A percentile compares a stretch with the other conserved stretches of the same genome.
Evolutionary conservation across 2,888 invertebrate species (phyloP).

Genomic region (Chymomyza procnemis): DNA sequence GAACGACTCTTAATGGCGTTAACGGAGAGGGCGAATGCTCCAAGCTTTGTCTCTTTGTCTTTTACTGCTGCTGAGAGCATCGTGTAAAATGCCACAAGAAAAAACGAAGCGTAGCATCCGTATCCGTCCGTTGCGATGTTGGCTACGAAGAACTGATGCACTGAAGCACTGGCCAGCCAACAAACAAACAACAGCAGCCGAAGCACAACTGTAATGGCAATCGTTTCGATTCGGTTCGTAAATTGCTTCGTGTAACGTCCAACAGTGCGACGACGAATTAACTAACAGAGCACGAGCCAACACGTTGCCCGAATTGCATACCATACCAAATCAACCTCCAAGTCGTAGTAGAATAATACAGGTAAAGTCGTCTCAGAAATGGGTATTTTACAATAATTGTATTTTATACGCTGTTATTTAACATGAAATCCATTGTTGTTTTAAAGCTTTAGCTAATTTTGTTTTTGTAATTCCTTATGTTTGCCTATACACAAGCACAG

Average conservation of each 20-base stretch:
- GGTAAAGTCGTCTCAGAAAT: too few species aligned
- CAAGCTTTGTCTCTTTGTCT: slow-evolving; percentile 11
- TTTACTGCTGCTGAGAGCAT: slow-evolving; percentile 37
- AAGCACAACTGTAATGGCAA: slow-evolving; percentile 49
- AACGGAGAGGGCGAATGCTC: not conserved
- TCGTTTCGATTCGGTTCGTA: slow-evolving; percentile 26
- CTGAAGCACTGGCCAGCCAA: slow-evolving; percentile 25
- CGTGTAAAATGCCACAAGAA: slow-evolving; percentile 42
- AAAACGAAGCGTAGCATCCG: slow-evolving; percentile 69
- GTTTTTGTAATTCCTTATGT: too few species aligned
- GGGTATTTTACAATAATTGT: too few species aligned
- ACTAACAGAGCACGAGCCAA: slow-evolving; percentile 53
- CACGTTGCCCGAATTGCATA: slow-evolving; percentile 1
- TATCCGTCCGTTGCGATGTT: slow-evolving; percentile 54
- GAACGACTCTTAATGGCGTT: not conserved
- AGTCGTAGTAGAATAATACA: too few species aligned
- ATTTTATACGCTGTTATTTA: too few species aligned
- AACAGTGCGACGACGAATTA: slow-evolving; percentile 53
- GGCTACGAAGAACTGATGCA: slow-evolving; percentile 67
- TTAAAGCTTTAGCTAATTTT: too few species aligned
- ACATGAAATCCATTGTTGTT: too few species aligned
- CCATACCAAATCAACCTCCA: not conserved
- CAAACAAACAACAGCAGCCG: slow-evolving; percentile 36
- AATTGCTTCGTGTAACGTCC: slow-evolving; percentile 48
- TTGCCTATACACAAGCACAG: too few species aligned